A percentile compares a stretch with the other conserved stretches of the same genome.
Conservation (phyloP, 2,797 vertebrate species). For the Poeciliopsis presidionis region DNA sequence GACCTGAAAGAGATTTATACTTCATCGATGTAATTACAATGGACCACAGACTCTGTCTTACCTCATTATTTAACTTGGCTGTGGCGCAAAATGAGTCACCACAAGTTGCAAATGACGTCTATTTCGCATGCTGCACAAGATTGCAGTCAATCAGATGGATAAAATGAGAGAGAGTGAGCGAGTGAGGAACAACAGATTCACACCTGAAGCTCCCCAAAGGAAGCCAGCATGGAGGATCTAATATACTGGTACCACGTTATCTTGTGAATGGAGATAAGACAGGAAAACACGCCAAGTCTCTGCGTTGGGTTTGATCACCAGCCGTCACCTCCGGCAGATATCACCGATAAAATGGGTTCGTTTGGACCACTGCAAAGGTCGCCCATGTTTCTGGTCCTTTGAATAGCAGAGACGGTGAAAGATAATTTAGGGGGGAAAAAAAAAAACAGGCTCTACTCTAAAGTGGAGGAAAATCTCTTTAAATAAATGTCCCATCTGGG, state of each 20-base stretch:
- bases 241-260: slow-evolving; percentile 49
- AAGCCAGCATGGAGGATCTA: slow-evolving; percentile 32
- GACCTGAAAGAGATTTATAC: slow-evolving; percentile 45
- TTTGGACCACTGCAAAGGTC: background rate
- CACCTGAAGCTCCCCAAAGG: slow-evolving; percentile 29
- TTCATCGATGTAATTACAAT: slow-evolving; percentile 63
- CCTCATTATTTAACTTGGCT: slow-evolving; percentile 36
- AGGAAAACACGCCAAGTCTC: slow-evolving; percentile 40
- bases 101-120: slow-evolving; percentile 50
- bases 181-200: slow-evolving; percentile 41
- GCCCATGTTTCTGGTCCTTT: background rate
- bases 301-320: slow-evolving; percentile 50
- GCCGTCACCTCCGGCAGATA: slow-evolving; percentile 36
- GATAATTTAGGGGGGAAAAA: background rate
- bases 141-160: slow-evolving; percentile 49
- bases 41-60: slow-evolving; percentile 17
- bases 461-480: background rate
- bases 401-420: background rate
- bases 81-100: slow-evolving; percentile 42
- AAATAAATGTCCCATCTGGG: background rate
- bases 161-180: slow-evolving; percentile 40
- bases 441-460: background rate
- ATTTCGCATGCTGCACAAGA: slow-evolving; percentile 39
- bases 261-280: slow-evolving; percentile 52
- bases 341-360: slow-evolving; percentile 36